Percentiles rank a stretch among this genome's conserved stretches.
Evolutionary conservation across 1,140 invertebrate genomes (phyloP).

Genomic region (Sminthurinus signatus): DNA sequence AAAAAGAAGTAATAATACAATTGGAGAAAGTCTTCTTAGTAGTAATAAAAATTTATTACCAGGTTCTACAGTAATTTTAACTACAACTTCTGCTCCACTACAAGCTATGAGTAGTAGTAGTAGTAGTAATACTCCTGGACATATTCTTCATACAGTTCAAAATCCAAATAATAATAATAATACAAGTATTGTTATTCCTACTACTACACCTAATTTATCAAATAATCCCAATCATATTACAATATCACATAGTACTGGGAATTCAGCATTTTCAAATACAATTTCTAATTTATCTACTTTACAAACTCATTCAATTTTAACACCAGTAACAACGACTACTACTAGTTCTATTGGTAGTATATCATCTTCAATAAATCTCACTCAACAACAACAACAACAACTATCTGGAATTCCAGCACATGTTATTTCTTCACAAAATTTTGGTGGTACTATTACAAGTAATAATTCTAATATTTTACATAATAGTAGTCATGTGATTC

Average conservation of each 20-base stretch:
- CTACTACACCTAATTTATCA: constrained; percentile 12
- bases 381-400: constrained; percentile 4
- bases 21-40: too few relatives aligned
- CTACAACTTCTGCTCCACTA: too few relatives aligned
- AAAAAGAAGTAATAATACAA: constrained; percentile 14
- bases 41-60: too few relatives aligned
- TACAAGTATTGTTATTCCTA: too few relatives aligned
- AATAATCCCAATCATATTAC: constrained; percentile 20
- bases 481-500: not conserved
- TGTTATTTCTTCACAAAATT: constrained; percentile 35
- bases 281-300: constrained; percentile 12
- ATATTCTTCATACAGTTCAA: too few relatives aligned
- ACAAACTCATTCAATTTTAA: constrained; percentile 21
- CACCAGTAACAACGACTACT: not conserved
- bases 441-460: constrained; percentile 1
- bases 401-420: constrained; percentile 33
- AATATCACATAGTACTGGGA: constrained; percentile 19
- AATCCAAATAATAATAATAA: too few relatives aligned
- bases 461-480: constrained; percentile 4
- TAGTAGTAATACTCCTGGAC: too few relatives aligned
- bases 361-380: not conserved
- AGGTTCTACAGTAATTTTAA: constrained; percentile 32
- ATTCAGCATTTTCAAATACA: constrained; percentile 22
- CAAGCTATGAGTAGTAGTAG: too few relatives aligned
- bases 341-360: not conserved